Conservation (phyloP, 1,140 invertebrate genomes). For the Drepana arcuata region DNA sequence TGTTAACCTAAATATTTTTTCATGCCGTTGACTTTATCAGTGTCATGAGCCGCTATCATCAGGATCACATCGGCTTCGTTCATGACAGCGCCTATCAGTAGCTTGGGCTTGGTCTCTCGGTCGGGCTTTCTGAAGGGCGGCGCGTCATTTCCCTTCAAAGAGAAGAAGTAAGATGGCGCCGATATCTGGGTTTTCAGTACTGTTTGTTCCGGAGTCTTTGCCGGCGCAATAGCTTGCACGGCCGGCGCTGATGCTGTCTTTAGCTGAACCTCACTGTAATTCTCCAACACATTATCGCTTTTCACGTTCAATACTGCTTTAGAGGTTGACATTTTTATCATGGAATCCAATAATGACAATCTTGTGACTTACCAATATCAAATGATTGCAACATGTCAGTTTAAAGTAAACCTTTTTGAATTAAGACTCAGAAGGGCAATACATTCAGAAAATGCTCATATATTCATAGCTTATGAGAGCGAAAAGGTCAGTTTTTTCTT, state of each 20-base stretch:
- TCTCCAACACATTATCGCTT: too few species aligned
- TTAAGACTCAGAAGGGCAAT: too few species aligned
- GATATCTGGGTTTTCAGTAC: slow-evolving; percentile 40
- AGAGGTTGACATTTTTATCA: too few species aligned
- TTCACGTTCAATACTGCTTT: too few species aligned
- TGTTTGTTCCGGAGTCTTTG: slow-evolving; percentile 6
- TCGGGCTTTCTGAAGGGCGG: slow-evolving; percentile 38
- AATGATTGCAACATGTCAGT: too few species aligned
- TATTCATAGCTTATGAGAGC: too few species aligned
- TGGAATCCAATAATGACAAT: too few species aligned
- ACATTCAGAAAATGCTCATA: too few species aligned
- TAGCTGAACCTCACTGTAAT: too few species aligned
- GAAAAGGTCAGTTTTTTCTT: too few species aligned
- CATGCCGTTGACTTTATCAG: slow-evolving; percentile 21
- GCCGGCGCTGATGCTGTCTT: slow-evolving; percentile 30
- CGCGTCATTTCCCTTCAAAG: slow-evolving; percentile 39
- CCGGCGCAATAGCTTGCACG: slow-evolving; percentile 4
- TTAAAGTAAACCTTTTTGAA: too few species aligned
- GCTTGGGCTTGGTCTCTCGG: slow-evolving; percentile 22
- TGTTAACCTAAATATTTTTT: slow-evolving; percentile 32
- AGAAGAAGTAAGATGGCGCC: slow-evolving; percentile 44
- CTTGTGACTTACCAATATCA: too few species aligned
- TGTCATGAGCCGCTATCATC: slow-evolving; percentile 34
- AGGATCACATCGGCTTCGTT: slow-evolving; percentile 34
- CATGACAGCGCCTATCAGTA: slow-evolving; percentile 36